Conservation (phyloP, 2,113 vertebrate species). For the Potamarius usumacintae region DNA sequence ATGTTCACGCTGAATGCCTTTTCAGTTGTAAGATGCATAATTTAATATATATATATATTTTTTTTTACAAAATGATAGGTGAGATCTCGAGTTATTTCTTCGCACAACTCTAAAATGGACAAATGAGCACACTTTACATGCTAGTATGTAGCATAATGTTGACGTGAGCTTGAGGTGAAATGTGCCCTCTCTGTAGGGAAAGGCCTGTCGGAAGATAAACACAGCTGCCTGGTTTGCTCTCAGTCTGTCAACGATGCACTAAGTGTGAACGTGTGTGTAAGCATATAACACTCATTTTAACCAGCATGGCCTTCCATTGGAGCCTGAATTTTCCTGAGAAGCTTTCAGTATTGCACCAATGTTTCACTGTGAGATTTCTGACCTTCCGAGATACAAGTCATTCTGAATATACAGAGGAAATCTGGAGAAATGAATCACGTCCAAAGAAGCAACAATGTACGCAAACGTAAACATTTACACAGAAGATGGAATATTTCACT, state of each 20-base stretch:
- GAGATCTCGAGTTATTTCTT: background rate
- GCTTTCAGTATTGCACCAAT: background rate
- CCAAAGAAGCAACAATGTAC: conserved; percentile 18
- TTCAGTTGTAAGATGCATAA: background rate
- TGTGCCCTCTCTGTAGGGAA: conserved; percentile 10
- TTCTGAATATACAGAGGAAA: background rate
- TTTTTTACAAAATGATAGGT: background rate
- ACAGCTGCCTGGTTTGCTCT: conserved; percentile 65
- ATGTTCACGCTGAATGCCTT: background rate
- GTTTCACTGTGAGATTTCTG: background rate
- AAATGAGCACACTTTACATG: background rate
- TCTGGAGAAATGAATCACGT: background rate
- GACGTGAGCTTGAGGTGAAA: background rate
- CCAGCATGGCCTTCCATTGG: background rate
- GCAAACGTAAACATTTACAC: conserved; percentile 34
- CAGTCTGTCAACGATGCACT: conserved; percentile 37
- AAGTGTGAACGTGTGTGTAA: conserved; percentile 2
- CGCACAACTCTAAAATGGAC: background rate
- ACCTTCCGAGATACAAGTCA: background rate
- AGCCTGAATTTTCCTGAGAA: background rate
- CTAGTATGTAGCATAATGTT: background rate
- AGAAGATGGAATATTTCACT: conserved; percentile 18
- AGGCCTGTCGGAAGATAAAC: conserved; percentile 66
- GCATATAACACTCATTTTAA: background rate
- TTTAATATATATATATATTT: too few relatives aligned